Base-by-base conservation (phyloP, 2,113 vertebrate genomes). In the Malurus melanocephalus region DNA sequence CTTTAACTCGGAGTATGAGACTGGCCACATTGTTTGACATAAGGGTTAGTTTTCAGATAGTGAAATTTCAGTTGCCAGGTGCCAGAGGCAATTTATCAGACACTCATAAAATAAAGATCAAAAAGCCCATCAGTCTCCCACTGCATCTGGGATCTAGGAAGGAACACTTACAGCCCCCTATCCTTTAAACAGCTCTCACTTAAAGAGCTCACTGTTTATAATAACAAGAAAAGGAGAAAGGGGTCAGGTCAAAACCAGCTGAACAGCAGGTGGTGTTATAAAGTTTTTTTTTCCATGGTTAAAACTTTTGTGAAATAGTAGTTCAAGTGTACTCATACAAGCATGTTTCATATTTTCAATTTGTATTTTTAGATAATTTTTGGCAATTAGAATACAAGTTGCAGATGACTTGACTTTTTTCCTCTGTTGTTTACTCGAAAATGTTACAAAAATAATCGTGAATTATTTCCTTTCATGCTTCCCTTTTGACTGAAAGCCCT, bases 131-230 rank as follows among this genome's bases (percentile, higher is more conserved):
- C 96, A 91, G 94, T 96, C 96, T 96, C 95, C 86, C 94, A 66
- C 66, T 95, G 96, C 97, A 97, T 98, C 97, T 98, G 97, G 96
- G 97, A 97, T 97, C 97, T 96, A 97, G 97, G 96, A 97, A 97
- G 95, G 96, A 97, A 97, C 97, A 97, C 97, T 97, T 97, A 96
- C 71, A 88, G 90, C 86, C 95, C 90, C 94, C 90, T 67, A 90
- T 97, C 96, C 96, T 98, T 97, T 98, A 98, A 98, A 98, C 98
- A 98, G 97, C 96, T 96, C 96, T 95, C 96, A 97, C 97, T 98
- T 98, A 98, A 98, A 98, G 97, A 98, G 97, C 96, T 95, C 92
- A 94, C 94, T 98, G 98, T 98, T 98, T 98, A 98, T 98, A 98
- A 98, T 98, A 98, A 98, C 97, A 97, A 97, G 96, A 95, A 96